These are phyloP conservation scores for Littorina saxatilis DNA, from an alignment of 1,140 invertebrate genomes.

Conservation along the genomic window DNA sequence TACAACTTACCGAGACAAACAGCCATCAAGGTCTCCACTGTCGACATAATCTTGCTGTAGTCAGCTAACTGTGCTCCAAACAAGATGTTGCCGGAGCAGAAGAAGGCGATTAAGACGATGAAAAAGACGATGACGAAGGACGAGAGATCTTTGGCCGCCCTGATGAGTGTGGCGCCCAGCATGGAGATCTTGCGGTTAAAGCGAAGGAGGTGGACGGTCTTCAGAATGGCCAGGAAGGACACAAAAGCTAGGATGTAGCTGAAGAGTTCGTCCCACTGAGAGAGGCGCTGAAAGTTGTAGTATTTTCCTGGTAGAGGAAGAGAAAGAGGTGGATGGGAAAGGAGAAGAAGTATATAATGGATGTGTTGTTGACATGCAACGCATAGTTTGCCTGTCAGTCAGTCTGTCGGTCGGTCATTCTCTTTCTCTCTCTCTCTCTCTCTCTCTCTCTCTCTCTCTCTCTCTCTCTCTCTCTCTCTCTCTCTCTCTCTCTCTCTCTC, in stretches of 20 bases:
- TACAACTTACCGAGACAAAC: conserved; percentile 60
- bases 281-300: conserved; percentile 63
- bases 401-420: neutral
- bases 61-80: conserved; percentile 73
- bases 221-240: conserved; percentile 77
- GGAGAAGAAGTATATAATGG: neutral
- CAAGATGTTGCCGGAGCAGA: conserved; percentile 71
- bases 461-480: neutral
- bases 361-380: no score
- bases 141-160: conserved; percentile 65
- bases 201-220: conserved; percentile 77
- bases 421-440: neutral
- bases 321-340: neutral
- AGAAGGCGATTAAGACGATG: conserved; percentile 68
- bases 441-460: neutral
- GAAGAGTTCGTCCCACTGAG: conserved; percentile 73
- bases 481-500: conserved; percentile 15
- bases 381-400: no score
- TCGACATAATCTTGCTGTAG: conserved; percentile 75
- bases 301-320: conserved; percentile 54
- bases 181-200: conserved; percentile 78
- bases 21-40: conserved; percentile 59
- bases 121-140: conserved; percentile 72
- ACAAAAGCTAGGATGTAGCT: conserved; percentile 74
- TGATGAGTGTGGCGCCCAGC: conserved; percentile 70